Evolutionary conservation across 2,888 invertebrate genomes (phyloP).

Genomic region (Drosophila neoperkinsi): DNA sequence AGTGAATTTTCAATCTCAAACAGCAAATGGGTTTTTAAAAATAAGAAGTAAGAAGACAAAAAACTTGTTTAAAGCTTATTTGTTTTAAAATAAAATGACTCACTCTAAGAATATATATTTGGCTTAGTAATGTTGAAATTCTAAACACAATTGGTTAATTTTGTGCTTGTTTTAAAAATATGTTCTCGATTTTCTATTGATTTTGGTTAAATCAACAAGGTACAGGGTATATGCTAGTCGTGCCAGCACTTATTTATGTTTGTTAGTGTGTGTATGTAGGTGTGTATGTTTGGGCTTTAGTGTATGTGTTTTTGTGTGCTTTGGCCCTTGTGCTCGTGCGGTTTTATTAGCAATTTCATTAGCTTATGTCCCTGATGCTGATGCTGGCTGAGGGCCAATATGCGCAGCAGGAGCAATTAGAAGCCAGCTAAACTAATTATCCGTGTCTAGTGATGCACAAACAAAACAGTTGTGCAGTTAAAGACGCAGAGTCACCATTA

Average conservation of each 20-base stretch:
- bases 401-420: constrained; percentile 57
- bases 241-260: background rate
- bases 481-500: constrained; percentile 8
- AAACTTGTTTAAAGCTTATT: background rate
- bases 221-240: background rate
- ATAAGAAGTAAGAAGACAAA: background rate
- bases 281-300: background rate
- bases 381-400: constrained; percentile 29
- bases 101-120: background rate
- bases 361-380: constrained; percentile 49
- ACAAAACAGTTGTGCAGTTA: background rate
- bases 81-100: background rate
- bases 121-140: background rate
- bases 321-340: constrained; percentile 54
- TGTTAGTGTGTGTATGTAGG: background rate
- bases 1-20: no score
- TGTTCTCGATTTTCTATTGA: background rate
- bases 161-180: background rate
- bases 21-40: background rate
- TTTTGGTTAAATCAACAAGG: background rate
- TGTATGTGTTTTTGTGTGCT: background rate
- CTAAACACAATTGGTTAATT: no score
- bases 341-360: constrained; percentile 74
- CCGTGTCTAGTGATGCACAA: constrained; percentile 32
- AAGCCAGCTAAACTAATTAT: constrained; percentile 70